These are phyloP conservation scores for Columbina picui DNA, from an alignment of 2,113 vertebrate genomes.

Conservation along the genomic window DNA sequence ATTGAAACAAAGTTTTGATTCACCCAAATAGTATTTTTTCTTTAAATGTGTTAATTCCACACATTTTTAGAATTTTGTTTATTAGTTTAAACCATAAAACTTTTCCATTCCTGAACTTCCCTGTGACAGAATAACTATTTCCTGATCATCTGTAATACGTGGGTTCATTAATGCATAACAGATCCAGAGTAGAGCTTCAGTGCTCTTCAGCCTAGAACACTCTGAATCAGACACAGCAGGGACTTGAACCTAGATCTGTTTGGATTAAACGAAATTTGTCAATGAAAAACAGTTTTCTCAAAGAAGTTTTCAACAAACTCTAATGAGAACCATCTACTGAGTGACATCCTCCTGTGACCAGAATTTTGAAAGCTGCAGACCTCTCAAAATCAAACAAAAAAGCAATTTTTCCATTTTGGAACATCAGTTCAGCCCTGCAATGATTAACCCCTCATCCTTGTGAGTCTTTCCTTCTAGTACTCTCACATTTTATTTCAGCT, in stretches of 20 bases:
- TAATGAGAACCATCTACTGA: slow-evolving; percentile 42
- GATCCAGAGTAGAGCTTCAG: neutral
- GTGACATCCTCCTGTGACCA: slow-evolving; percentile 4
- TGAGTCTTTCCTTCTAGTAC: slow-evolving; percentile 39
- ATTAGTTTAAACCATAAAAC: neutral
- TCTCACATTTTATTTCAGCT: slow-evolving; percentile 64
- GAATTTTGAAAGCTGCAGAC: slow-evolving; percentile 48
- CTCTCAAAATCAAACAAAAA: slow-evolving; percentile 65
- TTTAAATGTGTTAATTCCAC: neutral
- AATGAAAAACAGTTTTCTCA: slow-evolving; percentile 9
- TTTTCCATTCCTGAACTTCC: neutral
- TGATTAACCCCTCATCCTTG: slow-evolving; percentile 71
- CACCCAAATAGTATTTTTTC: slow-evolving; percentile 5
- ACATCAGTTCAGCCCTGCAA: slow-evolving; percentile 49
- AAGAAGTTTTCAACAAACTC: slow-evolving; percentile 26
- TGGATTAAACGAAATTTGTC: slow-evolving; percentile 30
- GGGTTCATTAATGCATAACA: neutral
- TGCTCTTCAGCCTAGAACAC: neutral
- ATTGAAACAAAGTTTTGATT: neutral
- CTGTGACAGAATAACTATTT: neutral
- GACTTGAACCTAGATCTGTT: neutral
- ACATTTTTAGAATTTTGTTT: neutral
- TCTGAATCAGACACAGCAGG: neutral
- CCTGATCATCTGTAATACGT: neutral
- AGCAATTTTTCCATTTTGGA: slow-evolving; percentile 60